phyloP scores from a whole-genome alignment of 2,797 vertebrate species.

The Selene dorsalis region DNA sequence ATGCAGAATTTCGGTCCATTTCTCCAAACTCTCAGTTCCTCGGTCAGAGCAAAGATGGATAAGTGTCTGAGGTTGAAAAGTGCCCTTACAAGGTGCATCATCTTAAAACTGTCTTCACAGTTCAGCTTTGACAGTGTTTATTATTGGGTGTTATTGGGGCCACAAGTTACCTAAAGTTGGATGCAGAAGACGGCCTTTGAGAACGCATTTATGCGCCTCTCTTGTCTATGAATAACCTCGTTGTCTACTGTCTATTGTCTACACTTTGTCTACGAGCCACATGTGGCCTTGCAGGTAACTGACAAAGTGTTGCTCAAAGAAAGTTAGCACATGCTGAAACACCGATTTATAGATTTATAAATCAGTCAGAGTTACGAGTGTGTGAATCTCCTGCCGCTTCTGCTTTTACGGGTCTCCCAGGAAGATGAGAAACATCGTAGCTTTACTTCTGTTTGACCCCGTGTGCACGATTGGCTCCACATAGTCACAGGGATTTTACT shows the following conservation, averaged over 20 bases:
- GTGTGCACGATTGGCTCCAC: background rate
- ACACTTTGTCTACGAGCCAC: background rate
- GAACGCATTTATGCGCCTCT: background rate
- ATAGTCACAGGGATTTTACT: background rate
- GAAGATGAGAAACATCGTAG: conserved; percentile 1
- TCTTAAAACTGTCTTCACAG: background rate
- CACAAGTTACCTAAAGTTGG: background rate
- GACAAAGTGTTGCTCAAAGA: background rate
- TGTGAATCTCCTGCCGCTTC: background rate
- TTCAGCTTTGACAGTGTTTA: background rate
- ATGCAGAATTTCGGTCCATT: background rate
- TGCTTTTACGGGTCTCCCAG: conserved; percentile 1
- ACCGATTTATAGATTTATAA: conserved; percentile 13
- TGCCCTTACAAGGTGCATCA: background rate
- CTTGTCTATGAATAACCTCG: background rate
- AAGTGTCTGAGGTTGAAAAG: background rate
- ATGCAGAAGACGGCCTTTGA: background rate
- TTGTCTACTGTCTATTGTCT: background rate
- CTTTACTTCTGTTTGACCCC: background rate
- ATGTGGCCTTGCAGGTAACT: background rate
- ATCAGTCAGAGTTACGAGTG: background rate
- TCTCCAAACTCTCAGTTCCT: background rate
- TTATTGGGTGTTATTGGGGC: background rate
- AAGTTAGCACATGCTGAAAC: background rate
- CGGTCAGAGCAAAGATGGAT: background rate